A percentile compares a stretch with the other conserved stretches of the same genome.
These are phyloP conservation scores for Bergia sp. DNA, from an alignment of 92 coral and sea anemone species.

Conservation along the genomic window DNA sequence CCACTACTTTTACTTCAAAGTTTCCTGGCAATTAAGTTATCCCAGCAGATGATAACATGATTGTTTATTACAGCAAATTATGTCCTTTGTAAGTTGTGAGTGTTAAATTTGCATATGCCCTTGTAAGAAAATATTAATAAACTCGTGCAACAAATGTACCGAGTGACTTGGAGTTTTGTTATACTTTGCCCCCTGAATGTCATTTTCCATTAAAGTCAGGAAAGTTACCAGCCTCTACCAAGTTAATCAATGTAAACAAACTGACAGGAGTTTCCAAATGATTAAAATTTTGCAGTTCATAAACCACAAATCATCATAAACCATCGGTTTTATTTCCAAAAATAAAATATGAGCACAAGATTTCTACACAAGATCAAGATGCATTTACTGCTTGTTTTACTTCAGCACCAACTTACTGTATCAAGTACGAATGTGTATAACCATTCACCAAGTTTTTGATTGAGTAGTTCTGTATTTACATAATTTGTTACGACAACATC, in stretches of 20 bases:
- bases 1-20: too few relatives aligned
- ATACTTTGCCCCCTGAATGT: too few relatives aligned
- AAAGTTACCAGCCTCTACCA: not conserved
- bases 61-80: too few relatives aligned
- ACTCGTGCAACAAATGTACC: too few relatives aligned
- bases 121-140: too few relatives aligned
- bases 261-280: not conserved
- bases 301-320: not conserved
- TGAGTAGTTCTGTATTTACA: not conserved
- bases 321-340: not conserved
- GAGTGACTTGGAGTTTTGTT: too few relatives aligned
- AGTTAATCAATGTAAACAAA: not conserved
- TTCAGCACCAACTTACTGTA: not conserved
- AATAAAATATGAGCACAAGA: constrained; percentile 1
- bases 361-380: not conserved
- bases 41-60: too few relatives aligned
- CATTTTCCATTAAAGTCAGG: not conserved
- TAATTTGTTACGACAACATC: not conserved
- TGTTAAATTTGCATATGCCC: too few relatives aligned
- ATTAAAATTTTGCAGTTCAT: not conserved
- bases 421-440: not conserved
- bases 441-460: not conserved
- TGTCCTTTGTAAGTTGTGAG: too few relatives aligned
- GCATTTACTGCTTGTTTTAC: not conserved
- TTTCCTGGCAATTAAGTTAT: too few relatives aligned